phyloP scores from a whole-genome alignment of 2,113 vertebrate species.

The Engystomops pustulosus region DNA sequence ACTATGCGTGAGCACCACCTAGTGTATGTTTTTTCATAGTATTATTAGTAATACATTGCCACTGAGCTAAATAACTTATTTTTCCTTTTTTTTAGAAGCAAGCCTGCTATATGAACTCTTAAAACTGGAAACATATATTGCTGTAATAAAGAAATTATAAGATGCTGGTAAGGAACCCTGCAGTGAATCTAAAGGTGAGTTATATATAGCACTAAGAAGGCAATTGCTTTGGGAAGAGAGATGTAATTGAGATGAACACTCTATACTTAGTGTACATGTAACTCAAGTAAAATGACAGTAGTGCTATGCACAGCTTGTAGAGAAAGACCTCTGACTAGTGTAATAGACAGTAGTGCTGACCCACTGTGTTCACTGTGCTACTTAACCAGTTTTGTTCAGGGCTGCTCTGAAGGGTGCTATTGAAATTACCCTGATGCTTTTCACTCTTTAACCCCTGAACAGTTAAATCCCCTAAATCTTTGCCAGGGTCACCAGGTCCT shows the following conservation, averaged over 20 bases:
- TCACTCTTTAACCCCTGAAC: too few relatives aligned
- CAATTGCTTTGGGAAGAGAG: slow-evolving; percentile 25
- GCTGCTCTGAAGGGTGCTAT: too few relatives aligned
- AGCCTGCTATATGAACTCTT: too few relatives aligned
- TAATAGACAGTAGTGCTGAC: too few relatives aligned
- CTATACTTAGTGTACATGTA: background rate
- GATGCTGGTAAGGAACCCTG: background rate
- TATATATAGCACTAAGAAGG: slow-evolving; percentile 39
- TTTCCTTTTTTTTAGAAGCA: too few relatives aligned
- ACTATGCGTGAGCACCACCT: slow-evolving; percentile 20
- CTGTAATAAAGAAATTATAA: background rate
- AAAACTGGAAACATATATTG: background rate
- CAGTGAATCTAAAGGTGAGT: slow-evolving; percentile 11
- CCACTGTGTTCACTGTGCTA: too few relatives aligned
- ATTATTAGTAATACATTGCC: background rate
- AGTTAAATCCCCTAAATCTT: too few relatives aligned
- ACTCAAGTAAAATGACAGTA: background rate
- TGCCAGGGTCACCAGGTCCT: too few relatives aligned
- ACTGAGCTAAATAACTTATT: background rate
- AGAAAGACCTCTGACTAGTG: too few relatives aligned
- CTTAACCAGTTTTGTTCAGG: too few relatives aligned
- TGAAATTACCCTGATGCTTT: too few relatives aligned
- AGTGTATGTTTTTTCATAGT: slow-evolving; percentile 6
- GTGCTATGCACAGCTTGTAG: too few relatives aligned
- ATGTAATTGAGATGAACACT: slow-evolving; percentile 36